These are phyloP conservation scores for Heliocidaris tuberculata DNA, from an alignment of 35 echinoderm and acorn worm species.

Conservation along the genomic window DNA sequence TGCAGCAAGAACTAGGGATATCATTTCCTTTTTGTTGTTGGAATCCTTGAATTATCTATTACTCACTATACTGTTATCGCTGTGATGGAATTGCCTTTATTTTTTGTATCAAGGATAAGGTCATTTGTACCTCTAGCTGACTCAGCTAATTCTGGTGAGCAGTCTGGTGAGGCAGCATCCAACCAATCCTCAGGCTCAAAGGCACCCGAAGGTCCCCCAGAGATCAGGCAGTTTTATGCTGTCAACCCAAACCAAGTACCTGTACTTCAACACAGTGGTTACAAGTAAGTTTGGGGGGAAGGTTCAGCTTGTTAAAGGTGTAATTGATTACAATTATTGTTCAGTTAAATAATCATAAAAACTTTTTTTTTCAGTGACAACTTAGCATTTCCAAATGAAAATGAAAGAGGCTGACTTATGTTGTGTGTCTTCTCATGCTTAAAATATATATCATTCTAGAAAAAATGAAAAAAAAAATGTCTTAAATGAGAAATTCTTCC, in stretches of 20 bases:
- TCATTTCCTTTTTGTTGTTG: background rate
- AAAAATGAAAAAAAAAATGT: too few species aligned
- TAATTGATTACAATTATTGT: background rate
- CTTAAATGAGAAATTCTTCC: too few species aligned
- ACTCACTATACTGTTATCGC: background rate
- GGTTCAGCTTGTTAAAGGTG: background rate
- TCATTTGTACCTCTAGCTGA: conserved; percentile 14
- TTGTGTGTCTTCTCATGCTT: too few species aligned
- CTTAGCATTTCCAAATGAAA: too few species aligned
- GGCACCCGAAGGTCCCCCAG: conserved; percentile 43
- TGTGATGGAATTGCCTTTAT: background rate
- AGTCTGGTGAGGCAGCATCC: background rate
- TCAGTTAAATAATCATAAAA: too few species aligned
- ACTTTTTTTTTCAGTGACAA: too few species aligned
- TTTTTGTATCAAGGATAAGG: background rate
- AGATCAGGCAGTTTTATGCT: conserved; percentile 53
- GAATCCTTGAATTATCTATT: background rate
- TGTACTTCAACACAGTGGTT: conserved; percentile 59
- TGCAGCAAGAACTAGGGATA: too few species aligned
- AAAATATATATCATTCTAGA: too few species aligned
- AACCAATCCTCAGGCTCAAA: background rate
- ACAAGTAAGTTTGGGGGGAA: conserved; percentile 63
- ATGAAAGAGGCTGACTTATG: too few species aligned
- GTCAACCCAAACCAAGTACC: conserved; percentile 72
- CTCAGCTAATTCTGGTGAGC: background rate